phyloP scores from a whole-genome alignment of 2,797 vertebrate genomes.

The Micropoecilia bifurca region DNA sequence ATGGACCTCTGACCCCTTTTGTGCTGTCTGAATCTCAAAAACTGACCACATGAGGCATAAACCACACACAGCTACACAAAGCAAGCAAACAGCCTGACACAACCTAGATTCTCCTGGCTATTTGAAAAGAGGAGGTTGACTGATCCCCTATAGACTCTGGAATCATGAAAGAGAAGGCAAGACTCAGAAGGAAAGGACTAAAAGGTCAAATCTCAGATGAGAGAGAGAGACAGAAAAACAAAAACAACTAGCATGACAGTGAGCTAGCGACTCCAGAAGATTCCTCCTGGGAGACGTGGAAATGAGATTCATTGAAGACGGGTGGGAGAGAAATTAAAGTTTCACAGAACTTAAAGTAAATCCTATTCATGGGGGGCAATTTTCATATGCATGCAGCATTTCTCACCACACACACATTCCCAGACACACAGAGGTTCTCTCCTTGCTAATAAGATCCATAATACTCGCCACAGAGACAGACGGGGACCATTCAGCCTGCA shows the following conservation, averaged over 20 bases:
- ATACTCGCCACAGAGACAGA: constrained; percentile 22
- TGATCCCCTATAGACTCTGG: constrained; percentile 13
- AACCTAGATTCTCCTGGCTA: neutral
- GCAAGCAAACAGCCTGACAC: neutral
- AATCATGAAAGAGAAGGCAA: constrained; percentile 24
- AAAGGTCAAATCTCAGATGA: constrained; percentile 34
- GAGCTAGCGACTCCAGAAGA: constrained; percentile 42
- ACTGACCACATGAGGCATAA: neutral
- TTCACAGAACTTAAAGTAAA: constrained; percentile 68
- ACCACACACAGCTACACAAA: neutral
- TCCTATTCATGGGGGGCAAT: constrained; percentile 67
- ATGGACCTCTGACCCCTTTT: constrained; percentile 12
- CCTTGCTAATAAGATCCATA: constrained; percentile 37
- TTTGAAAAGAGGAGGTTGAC: constrained; percentile 17
- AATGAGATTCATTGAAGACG: constrained; percentile 56
- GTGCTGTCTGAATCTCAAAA: constrained; percentile 1
- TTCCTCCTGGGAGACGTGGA: constrained; percentile 42
- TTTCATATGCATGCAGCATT: constrained; percentile 72
- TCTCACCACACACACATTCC: constrained; percentile 38
- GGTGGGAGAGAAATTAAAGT: constrained; percentile 63
- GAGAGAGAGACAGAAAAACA: constrained; percentile 31
- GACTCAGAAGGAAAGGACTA: constrained; percentile 14
- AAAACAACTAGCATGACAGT: constrained; percentile 37
- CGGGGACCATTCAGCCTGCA: constrained; percentile 39
- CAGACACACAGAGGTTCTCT: constrained; percentile 38